A percentile compares a stretch with the other conserved stretches of the same genome.
These are phyloP conservation scores for Mesorhabditis belari DNA, from an alignment of 2,888 invertebrate genomes.

Conservation along the genomic window DNA sequence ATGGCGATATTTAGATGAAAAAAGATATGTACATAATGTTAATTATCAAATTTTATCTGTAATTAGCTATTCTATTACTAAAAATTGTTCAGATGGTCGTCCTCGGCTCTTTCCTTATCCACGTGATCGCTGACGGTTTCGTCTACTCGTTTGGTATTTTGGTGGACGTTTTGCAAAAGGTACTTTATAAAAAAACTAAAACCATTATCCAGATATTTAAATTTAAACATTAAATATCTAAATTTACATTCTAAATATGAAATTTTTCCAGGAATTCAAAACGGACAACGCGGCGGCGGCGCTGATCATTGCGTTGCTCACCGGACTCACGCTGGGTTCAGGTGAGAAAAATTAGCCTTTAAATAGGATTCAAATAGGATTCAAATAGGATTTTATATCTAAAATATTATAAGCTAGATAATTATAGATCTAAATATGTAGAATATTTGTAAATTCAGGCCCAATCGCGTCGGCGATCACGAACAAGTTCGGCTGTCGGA, in stretches of 20 bases:
- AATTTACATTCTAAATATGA: not conserved
- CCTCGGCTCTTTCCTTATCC: constrained; percentile 84
- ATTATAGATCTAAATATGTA: too few relatives aligned
- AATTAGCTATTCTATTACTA: not conserved
- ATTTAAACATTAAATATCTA: not conserved
- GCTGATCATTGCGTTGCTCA: constrained; percentile 86
- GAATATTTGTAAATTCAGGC: not conserved
- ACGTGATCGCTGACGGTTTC: constrained; percentile 85
- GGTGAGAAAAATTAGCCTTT: constrained; percentile 27
- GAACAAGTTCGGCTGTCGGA: constrained; percentile 85
- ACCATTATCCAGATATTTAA: not conserved
- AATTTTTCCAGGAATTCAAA: constrained; percentile 65
- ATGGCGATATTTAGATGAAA: too few relatives aligned
- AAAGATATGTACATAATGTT: too few relatives aligned
- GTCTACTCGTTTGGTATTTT: constrained; percentile 92
- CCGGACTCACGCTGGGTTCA: constrained; percentile 86
- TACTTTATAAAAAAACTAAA: constrained; percentile 5
- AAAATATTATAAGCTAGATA: too few relatives aligned
- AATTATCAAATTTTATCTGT: not conserved
- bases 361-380: too few relatives aligned
- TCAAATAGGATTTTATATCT: too few relatives aligned
- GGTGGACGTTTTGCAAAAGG: constrained; percentile 71
- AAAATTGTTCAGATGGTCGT: constrained; percentile 40
- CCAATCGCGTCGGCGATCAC: constrained; percentile 90
- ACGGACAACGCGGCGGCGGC: constrained; percentile 79